Conservation (phyloP, 2,797 vertebrate genomes). For the Argyrosomus regius region DNA sequence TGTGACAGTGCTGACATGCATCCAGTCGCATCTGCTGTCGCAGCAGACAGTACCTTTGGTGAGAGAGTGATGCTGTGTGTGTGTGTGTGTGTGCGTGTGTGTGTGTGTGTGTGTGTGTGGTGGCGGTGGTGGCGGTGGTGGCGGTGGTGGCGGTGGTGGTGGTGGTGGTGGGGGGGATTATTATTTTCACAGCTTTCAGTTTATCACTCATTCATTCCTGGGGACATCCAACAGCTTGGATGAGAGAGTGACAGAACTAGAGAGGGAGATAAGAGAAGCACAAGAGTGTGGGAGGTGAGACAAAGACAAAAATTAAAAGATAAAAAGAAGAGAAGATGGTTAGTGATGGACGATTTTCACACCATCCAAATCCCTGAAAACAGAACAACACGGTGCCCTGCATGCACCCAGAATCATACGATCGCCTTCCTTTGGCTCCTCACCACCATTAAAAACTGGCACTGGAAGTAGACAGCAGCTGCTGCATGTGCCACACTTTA, state of each 20-base stretch:
- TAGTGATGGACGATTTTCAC: slow-evolving; percentile 29
- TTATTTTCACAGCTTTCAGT: slow-evolving; percentile 49
- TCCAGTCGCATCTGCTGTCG: slow-evolving; percentile 59
- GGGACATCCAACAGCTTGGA: slow-evolving; percentile 37
- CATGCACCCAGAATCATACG: slow-evolving; percentile 10
- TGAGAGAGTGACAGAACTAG: slow-evolving; percentile 47
- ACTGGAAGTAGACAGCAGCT: slow-evolving; percentile 59
- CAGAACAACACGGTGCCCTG: slow-evolving; percentile 33
- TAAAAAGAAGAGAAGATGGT: slow-evolving; percentile 39
- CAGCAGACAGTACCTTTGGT: slow-evolving; percentile 40
- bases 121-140: neutral
- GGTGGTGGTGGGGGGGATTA: neutral
- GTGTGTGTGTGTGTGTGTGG: slow-evolving; percentile 8
- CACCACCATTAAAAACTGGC: slow-evolving; percentile 58
- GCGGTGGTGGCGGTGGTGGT: neutral
- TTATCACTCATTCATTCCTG: slow-evolving; percentile 49
- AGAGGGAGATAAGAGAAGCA: slow-evolving; percentile 27
- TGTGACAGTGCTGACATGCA: slow-evolving; percentile 50
- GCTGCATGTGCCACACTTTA: slow-evolving; percentile 54
- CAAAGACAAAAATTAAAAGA: slow-evolving; percentile 40
- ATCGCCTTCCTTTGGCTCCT: slow-evolving; percentile 33
- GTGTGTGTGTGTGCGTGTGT: slow-evolving; percentile 4
- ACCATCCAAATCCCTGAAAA: slow-evolving; percentile 29
- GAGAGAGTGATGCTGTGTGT: slow-evolving; percentile 4
- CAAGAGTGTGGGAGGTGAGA: slow-evolving; percentile 44